Percentiles rank a stretch among this genome's conserved stretches.
These are phyloP conservation scores for Leptinotarsa undecemlineata DNA, from an alignment of 1,140 invertebrate genomes.

Conservation along the genomic window DNA sequence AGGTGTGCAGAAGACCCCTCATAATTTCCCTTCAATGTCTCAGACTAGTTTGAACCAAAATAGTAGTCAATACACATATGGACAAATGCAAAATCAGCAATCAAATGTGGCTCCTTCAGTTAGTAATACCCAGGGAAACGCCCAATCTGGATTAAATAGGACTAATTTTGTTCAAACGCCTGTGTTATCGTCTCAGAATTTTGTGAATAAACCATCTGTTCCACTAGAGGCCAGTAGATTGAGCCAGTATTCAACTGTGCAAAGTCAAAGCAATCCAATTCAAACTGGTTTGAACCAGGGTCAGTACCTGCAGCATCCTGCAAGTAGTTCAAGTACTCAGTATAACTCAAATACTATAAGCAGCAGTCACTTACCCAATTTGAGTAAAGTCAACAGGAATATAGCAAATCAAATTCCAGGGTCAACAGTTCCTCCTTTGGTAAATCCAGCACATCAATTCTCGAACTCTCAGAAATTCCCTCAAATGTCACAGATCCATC, in stretches of 20 bases:
- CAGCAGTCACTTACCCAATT: not conserved
- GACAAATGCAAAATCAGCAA: not conserved
- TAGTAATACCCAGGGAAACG: not conserved
- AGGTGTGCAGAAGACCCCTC: not conserved
- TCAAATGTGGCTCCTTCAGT: not conserved
- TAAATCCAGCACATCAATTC: not conserved
- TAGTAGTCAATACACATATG: not conserved
- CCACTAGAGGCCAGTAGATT: not conserved
- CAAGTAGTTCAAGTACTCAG: constrained; percentile 20
- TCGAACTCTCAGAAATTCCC: not conserved
- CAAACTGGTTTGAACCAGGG: constrained; percentile 26
- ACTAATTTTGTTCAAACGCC: not conserved
- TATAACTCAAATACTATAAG: constrained; percentile 13
- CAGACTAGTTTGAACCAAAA: not conserved
- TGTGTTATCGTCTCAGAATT: not conserved
- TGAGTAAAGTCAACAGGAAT: not conserved
- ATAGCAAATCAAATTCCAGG: constrained; percentile 1
- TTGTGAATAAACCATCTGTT: constrained; percentile 4
- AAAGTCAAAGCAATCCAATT: constrained; percentile 33
- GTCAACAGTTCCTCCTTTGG: not conserved
- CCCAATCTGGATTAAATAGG: not conserved
- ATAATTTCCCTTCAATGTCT: not conserved
- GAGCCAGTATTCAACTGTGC: not conserved
- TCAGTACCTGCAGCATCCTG: constrained; percentile 31
- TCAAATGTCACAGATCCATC: not conserved